Conservation (phyloP, 2,797 vertebrate species). For the Benthosema pterotum region DNA sequence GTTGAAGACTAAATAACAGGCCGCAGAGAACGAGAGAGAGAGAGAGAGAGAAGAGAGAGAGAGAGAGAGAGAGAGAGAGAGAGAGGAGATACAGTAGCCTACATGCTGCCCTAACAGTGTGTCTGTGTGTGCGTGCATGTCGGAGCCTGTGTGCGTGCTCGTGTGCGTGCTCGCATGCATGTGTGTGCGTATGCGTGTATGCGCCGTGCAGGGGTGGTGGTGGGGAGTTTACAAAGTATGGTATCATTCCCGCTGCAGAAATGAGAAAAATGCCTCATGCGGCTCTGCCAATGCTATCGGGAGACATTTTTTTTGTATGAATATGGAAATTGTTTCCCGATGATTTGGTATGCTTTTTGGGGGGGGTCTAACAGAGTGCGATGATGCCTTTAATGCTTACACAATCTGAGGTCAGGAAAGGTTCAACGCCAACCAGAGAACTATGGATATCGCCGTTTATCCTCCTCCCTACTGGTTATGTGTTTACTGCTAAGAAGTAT, state of each 20-base stretch:
- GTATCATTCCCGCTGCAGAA: neutral
- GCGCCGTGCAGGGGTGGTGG: no score
- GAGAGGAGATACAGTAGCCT: constrained; percentile 38
- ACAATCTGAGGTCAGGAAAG: neutral
- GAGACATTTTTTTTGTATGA: constrained; percentile 19
- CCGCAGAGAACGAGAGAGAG: constrained; percentile 39
- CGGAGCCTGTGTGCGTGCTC: neutral
- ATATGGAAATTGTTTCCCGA: constrained; percentile 39
- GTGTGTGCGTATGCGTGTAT: neutral
- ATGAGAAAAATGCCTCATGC: constrained; percentile 15
- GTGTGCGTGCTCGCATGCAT: neutral
- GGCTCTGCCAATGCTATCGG: constrained; percentile 12
- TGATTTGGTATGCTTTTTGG: neutral
- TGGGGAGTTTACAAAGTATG: no score
- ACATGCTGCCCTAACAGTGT: neutral
- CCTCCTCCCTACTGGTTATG: neutral
- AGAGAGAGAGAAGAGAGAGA: constrained; percentile 39
- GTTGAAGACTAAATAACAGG: constrained; percentile 68
- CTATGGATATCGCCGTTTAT: no score
- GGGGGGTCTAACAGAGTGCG: no score
- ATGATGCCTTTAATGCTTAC: neutral
- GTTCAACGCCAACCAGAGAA: neutral
- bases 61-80: constrained; percentile 34
- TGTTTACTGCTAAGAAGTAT: neutral
- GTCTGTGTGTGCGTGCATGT: constrained; percentile 1